Evolutionary conservation across 2,113 vertebrate species (phyloP), one percentile per base, ranked within the genome.

Genomic region (Oriolus oriolus): DNA sequence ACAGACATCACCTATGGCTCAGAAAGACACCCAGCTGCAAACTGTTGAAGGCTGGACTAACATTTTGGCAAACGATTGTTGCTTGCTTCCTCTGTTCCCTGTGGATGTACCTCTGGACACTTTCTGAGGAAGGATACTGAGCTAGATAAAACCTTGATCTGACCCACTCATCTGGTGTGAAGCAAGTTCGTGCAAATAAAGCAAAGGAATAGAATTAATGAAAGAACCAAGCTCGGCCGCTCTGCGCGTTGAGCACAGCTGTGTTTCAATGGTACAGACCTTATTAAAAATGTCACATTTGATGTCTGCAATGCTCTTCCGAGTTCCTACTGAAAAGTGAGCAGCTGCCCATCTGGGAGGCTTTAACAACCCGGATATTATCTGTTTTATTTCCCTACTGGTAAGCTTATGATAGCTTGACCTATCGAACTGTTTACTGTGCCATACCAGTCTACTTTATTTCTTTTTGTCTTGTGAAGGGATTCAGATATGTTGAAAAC

Each of bases 221-320:
- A 94, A 90, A 89, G 89, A 71, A n/a, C 19, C 18, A n/a, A 87
- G 35, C 57, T 75, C 16, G 9, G 61, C 81, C 0, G 1, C 82
- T 93, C 37, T 87, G 76, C 83, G 18, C 7, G 8, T 84, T 31
- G 80, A 89, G 84, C 80, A 75, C 80, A 87, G 84, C 91, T 94
- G 84, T 82, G 74, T 78, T 95, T 84, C 87, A 64, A 23, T 20
- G 42, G 85, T 44, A 91, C 65, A 87, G 87, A 75, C 69, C 35
- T 76, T 87, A 91, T 82, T 94, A 64, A 89, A 96, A 94, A 89
- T 60, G 73, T 92, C 89, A 87, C 31, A 64, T 92, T 96, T 94
- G 91, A 89, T 95, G 87, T 81, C 87, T 84, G 71, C n/a, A 65
- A 56, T 65, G 86, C 56, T 90, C 10, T 71, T 84, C 74, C 53